Evolutionary conservation across 2,888 invertebrate species (phyloP).

Genomic region (Crematogaster levior): DNA sequence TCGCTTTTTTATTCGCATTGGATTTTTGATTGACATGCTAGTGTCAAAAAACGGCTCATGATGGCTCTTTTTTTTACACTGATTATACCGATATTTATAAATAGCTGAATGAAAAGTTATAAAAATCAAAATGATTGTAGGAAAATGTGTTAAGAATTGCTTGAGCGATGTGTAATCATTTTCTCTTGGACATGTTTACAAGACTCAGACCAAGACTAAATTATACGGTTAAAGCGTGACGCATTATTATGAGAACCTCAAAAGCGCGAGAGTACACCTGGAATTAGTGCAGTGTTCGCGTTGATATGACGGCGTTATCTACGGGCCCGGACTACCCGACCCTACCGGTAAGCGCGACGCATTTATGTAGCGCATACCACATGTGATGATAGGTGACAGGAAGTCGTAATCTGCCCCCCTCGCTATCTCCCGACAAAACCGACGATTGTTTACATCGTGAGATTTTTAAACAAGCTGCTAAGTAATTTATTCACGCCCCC

Average conservation of each 20-base stretch:
- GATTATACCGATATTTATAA: background rate
- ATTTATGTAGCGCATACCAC: slow-evolving; percentile 49
- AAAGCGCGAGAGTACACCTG: slow-evolving; percentile 70
- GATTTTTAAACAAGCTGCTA: slow-evolving; percentile 52
- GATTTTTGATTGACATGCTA: background rate
- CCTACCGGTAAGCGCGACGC: slow-evolving; percentile 53
- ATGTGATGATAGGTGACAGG: slow-evolving; percentile 70
- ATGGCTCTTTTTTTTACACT: background rate
- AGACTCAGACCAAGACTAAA: slow-evolving; percentile 44
- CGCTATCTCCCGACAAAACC: slow-evolving; percentile 50
- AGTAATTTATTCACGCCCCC: slow-evolving; percentile 44
- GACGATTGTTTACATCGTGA: slow-evolving; percentile 52
- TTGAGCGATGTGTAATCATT: background rate
- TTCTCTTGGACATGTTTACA: background rate
- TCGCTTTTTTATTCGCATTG: background rate
- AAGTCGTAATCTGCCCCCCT: slow-evolving; percentile 70
- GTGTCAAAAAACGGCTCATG: background rate
- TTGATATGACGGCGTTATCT: slow-evolving; percentile 70
- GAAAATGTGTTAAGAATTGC: background rate
- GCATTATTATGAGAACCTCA: slow-evolving; percentile 67
- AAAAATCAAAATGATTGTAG: background rate
- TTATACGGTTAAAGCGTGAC: slow-evolving; percentile 53
- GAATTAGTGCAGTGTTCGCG: slow-evolving; percentile 65
- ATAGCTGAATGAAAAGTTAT: background rate
- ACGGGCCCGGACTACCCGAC: slow-evolving; percentile 63